phyloP scores from a whole-genome alignment of 2,113 vertebrate species.

The Australoheros scitulus region DNA sequence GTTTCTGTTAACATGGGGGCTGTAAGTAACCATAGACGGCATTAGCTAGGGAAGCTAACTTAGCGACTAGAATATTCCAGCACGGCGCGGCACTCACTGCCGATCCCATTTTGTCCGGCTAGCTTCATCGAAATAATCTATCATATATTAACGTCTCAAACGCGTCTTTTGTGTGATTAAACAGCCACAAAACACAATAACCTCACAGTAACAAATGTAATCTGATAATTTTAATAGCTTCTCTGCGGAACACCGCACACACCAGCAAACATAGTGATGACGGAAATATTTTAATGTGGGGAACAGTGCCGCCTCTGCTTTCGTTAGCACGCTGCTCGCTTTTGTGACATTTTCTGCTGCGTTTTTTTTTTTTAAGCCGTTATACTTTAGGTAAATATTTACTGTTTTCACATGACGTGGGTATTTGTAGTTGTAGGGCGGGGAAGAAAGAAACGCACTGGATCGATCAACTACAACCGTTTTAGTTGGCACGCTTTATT shows the following conservation, averaged over 20 bases:
- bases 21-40: constrained; percentile 11
- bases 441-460: neutral
- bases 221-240: neutral
- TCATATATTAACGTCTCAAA: accelerated
- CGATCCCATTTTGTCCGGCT: neutral
- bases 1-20: neutral
- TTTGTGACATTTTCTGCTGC: neutral
- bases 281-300: neutral
- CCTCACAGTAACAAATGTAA: accelerated
- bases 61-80: constrained; percentile 60
- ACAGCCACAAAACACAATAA: accelerated
- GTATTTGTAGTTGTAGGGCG: neutral
- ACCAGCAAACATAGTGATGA: neutral
- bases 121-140: neutral
- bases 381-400: neutral
- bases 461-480: neutral
- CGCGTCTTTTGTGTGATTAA: accelerated
- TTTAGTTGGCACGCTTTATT: constrained; percentile 27
- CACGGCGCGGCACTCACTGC: constrained; percentile 20
- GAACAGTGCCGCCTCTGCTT: neutral
- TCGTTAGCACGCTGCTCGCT: neutral
- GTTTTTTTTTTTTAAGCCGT: neutral
- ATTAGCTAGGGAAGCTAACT: neutral
- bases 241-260: neutral
- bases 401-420: neutral